Base-by-base conservation (phyloP, 2,797 vertebrate species). In the Capromys pilorides region DNA sequence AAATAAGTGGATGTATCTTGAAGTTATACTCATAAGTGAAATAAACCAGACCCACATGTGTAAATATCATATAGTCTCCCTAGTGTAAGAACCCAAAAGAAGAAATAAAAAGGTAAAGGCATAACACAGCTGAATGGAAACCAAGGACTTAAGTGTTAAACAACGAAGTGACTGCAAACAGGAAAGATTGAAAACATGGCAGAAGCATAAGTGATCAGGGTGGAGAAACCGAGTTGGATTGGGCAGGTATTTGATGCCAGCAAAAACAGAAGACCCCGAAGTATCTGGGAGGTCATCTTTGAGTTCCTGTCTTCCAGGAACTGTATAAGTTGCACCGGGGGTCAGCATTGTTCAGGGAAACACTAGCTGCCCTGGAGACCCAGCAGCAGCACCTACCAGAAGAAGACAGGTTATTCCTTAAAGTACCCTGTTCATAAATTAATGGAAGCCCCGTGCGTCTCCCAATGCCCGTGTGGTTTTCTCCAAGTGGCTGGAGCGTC, bases 351-450 rank as follows among this genome's bases (percentile, higher is more conserved):
- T 9, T 62, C 4, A 0, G 0, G 0, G 85, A 0, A 0, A 0
- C 6, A 0, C 0, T 5, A 91, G 90, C 95, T 96, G 95, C 75
- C 84, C 86, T 26, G 0, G 80, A 0, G 0, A 97, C 13, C 0
- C 0, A 1, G 93, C 93, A 22, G 87, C 95, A 33, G 1, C 57
- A 13, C 96, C 97, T 49, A 96, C 91, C 1, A 11, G 0, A 36
- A 28, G 21, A 10, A 77, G 92, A 51, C 16, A 8, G 10, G 90
- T 57, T 51, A 45, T 7, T 7, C 0, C 0, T 7, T 0, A 0
- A 1, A 4, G 0, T 0, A 18, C 0, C 1, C 11, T 96, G 5
- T 0, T 0, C 0, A 24, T 86, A 19, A 0, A 1, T 4, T 73
- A 90, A 51, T 7, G 24, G 61, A 73, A 89, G 19, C 0, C 16